Conservation (phyloP, 1,140 invertebrate genomes). For the Anadara kagoshimensis region DNA sequence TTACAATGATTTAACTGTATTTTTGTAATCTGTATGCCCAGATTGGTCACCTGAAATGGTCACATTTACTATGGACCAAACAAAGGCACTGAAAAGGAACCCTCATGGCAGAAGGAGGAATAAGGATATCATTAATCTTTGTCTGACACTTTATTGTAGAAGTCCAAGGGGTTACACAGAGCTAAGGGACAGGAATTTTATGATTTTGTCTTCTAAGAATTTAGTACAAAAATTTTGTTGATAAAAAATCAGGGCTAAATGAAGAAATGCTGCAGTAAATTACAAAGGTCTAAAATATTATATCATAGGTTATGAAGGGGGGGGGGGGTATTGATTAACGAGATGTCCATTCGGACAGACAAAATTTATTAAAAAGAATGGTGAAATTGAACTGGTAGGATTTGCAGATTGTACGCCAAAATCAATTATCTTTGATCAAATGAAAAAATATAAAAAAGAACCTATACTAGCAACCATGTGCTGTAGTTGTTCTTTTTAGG, state of each 20-base stretch:
- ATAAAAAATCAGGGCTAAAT: constrained; percentile 34
- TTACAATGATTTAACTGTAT: too few species aligned
- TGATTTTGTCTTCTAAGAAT: constrained; percentile 32
- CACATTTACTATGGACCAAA: too few species aligned
- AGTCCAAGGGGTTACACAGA: constrained; percentile 26
- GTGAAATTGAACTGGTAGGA: not conserved
- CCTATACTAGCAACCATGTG: not conserved
- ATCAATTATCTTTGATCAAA: not conserved
- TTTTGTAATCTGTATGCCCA: too few species aligned
- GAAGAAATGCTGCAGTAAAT: constrained; percentile 34
- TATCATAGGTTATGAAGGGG: constrained; percentile 14
- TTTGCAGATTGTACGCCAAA: not conserved
- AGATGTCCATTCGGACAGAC: constrained; percentile 38
- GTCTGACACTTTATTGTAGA: constrained; percentile 24
- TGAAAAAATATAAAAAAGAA: not conserved
- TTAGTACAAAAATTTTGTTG: constrained; percentile 22
- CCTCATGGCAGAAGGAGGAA: constrained; percentile 31
- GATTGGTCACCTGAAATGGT: too few species aligned
- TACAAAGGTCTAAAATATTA: constrained; percentile 16
- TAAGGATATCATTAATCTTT: constrained; percentile 17
- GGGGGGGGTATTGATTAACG: constrained; percentile 42
- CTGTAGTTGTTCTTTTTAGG: not conserved
- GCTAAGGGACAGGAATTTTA: constrained; percentile 1
- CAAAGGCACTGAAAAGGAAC: constrained; percentile 10
- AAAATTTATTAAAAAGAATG: constrained; percentile 19